These are phyloP conservation scores for Equus przewalskii DNA, from an alignment of 2,113 vertebrate species.

Conservation along the genomic window DNA sequence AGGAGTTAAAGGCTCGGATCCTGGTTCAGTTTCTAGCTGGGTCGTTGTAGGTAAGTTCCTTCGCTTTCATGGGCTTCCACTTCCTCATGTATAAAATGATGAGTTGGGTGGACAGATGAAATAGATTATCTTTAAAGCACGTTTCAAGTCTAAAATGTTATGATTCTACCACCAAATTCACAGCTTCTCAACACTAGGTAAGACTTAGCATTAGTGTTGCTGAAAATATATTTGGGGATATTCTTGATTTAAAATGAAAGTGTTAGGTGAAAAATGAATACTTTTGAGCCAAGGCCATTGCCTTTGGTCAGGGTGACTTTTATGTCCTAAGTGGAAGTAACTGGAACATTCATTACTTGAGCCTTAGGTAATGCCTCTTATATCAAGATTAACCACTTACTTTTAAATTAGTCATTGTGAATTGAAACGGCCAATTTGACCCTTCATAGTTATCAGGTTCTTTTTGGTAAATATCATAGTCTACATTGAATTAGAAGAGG, in stretches of 20 bases:
- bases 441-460: neutral
- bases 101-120: neutral
- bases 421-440: neutral
- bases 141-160: neutral
- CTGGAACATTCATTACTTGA: slow-evolving; percentile 9
- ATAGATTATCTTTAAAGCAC: neutral
- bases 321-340: neutral
- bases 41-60: neutral
- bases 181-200: neutral
- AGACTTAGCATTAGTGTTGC: neutral
- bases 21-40: neutral
- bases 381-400: slow-evolving; percentile 45
- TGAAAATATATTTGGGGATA: neutral
- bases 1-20: neutral
- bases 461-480: neutral
- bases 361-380: neutral
- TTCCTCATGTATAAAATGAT: neutral
- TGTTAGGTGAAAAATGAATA: neutral
- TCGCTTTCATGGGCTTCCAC: neutral
- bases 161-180: neutral
- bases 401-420: slow-evolving; percentile 61
- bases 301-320: neutral
- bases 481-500: neutral
- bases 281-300: neutral
- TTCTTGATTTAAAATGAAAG: neutral